These are phyloP conservation scores for Nymphicus hollandicus DNA, from an alignment of 2,113 vertebrate species.

Conservation along the genomic window DNA sequence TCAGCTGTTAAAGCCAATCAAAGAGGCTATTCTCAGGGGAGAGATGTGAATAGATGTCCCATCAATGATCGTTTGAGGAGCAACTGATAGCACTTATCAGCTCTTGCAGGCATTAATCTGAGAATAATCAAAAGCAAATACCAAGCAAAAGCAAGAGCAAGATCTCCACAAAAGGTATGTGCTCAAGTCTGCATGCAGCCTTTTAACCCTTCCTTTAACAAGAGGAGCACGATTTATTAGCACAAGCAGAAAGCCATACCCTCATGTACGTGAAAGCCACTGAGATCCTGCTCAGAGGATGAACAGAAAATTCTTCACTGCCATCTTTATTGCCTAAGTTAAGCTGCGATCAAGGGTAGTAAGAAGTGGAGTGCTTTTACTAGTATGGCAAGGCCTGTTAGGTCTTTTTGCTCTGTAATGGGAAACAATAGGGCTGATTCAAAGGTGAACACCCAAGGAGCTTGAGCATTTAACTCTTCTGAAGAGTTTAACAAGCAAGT, in stretches of 20 bases:
- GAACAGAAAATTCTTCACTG: not conserved
- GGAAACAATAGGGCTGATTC: not conserved
- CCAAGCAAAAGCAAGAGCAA: slow-evolving; percentile 10
- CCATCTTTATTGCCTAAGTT: not conserved
- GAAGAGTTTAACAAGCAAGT: not conserved
- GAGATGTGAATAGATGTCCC: slow-evolving; percentile 22
- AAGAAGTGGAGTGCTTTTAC: not conserved
- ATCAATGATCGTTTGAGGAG: slow-evolving; percentile 29
- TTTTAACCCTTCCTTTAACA: slow-evolving; percentile 39
- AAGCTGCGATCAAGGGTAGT: not conserved
- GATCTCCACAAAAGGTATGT: not conserved
- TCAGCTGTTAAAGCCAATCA: slow-evolving; percentile 47
- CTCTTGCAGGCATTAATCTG: slow-evolving; percentile 54
- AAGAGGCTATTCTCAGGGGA: slow-evolving; percentile 25
- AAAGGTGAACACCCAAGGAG: not conserved
- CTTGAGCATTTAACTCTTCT: not conserved
- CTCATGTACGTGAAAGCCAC: not conserved
- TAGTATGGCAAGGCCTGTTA: fast-evolving
- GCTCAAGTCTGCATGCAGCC: not conserved
- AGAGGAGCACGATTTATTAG: not conserved
- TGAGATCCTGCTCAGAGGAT: not conserved
- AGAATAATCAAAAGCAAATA: slow-evolving; percentile 67
- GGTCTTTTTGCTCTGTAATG: not conserved
- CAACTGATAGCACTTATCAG: slow-evolving; percentile 57
- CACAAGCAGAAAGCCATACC: not conserved